A percentile compares a stretch with the other conserved stretches of the same genome.
These are phyloP conservation scores for Archips xylosteana DNA, from an alignment of 2,888 invertebrate species.

Conservation along the genomic window DNA sequence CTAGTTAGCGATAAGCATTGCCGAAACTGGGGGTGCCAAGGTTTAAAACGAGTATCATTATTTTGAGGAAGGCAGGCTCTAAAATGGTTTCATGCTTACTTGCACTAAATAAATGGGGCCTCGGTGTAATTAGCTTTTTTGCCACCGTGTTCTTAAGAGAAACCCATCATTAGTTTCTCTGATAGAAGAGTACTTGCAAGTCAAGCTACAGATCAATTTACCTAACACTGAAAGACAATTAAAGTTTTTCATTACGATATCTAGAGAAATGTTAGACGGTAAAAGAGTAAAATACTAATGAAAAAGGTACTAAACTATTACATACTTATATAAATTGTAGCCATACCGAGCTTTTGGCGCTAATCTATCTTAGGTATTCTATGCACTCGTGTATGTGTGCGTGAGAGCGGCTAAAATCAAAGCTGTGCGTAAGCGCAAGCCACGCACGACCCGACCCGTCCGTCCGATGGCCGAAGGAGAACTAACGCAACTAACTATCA, in stretches of 20 bases:
- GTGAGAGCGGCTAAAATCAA: no score
- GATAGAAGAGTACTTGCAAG: not conserved
- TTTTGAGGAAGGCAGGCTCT: not conserved
- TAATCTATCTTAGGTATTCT: no score
- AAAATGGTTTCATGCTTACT: conserved; percentile 10
- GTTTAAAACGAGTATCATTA: conserved; percentile 5
- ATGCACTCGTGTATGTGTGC: no score
- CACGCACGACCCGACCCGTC: no score
- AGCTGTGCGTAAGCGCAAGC: no score
- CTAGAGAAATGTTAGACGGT: not conserved
- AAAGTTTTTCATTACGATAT: not conserved
- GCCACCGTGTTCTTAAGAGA: not conserved
- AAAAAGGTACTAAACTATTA: not conserved
- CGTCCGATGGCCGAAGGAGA: no score
- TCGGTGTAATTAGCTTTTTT: conserved; percentile 1
- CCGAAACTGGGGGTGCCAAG: not conserved
- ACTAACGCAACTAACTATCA: no score
- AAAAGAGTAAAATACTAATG: no score
- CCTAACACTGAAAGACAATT: not conserved
- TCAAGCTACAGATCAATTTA: not conserved
- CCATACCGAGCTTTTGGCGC: no score
- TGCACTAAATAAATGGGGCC: conserved; percentile 9
- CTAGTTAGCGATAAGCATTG: not conserved
- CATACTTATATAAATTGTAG: no score
- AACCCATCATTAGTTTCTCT: conserved; percentile 7